Conservation (phyloP, 2,797 vertebrate genomes). For the Sebastes umbrosus region DNA sequence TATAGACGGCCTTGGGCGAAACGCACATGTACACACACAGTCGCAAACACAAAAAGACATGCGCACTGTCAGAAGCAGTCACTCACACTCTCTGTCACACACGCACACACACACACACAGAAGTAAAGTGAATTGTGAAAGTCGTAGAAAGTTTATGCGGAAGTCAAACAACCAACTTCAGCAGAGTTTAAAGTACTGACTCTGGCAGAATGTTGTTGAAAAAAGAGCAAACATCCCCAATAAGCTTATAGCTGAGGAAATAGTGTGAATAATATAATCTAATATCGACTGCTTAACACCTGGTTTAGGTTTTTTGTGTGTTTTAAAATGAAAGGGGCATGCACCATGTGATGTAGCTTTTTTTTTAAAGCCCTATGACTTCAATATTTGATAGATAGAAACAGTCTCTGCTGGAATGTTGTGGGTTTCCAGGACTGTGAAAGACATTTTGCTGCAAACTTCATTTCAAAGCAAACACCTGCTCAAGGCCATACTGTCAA, state of each 20-base stretch:
- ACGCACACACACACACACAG: neutral
- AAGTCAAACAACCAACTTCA: conserved; percentile 49
- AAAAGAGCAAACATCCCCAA: conserved; percentile 11
- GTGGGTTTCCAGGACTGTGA: neutral
- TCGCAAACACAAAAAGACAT: neutral
- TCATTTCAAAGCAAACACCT: neutral
- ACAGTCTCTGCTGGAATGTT: neutral
- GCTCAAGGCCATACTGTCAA: neutral
- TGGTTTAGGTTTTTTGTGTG: neutral
- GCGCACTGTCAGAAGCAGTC: conserved; percentile 12
- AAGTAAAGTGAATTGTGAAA: conserved; percentile 33
- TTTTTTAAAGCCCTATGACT: neutral
- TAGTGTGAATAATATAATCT: neutral
- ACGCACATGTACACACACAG: neutral
- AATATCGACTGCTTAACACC: conserved; percentile 8
- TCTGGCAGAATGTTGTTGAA: conserved; percentile 21
- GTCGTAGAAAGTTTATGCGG: conserved; percentile 32
- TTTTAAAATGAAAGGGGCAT: neutral
- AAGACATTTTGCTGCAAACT: neutral
- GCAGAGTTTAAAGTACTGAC: conserved; percentile 35
- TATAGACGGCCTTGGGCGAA: conserved; percentile 1
- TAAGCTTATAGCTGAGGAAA: neutral
- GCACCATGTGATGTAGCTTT: neutral
- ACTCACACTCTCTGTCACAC: neutral
- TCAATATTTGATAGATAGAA: neutral